Evolutionary conservation across 1,140 invertebrate species (phyloP).

Genomic region (Piezodorus guildinii): DNA sequence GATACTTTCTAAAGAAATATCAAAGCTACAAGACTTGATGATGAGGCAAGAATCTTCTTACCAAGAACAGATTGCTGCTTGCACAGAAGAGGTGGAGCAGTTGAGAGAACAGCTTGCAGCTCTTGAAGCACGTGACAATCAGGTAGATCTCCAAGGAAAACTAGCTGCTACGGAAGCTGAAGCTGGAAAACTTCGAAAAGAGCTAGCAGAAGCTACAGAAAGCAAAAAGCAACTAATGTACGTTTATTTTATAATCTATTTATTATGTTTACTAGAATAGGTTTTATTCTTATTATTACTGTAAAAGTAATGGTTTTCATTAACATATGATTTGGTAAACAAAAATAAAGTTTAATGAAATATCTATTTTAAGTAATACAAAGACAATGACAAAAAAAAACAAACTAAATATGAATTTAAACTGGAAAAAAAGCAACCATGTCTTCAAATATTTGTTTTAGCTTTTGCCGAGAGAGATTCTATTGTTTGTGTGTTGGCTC

Average conservation of each 20-base stretch:
- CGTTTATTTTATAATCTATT: slow-evolving; percentile 6
- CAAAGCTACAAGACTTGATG: slow-evolving; percentile 26
- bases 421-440: too few species aligned
- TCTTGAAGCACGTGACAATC: slow-evolving; percentile 14
- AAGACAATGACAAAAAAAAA: too few species aligned
- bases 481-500: too few species aligned
- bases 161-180: slow-evolving; percentile 19
- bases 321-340: too few species aligned
- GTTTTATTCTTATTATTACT: too few species aligned
- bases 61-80: slow-evolving; percentile 17
- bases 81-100: slow-evolving; percentile 17
- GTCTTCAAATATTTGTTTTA: too few species aligned
- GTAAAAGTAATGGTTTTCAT: too few species aligned
- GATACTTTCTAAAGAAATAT: slow-evolving; percentile 22
- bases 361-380: too few species aligned
- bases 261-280: not conserved
- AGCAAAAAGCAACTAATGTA: slow-evolving; percentile 26
- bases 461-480: too few species aligned
- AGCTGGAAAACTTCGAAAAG: slow-evolving; percentile 21
- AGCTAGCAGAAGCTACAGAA: slow-evolving; percentile 23
- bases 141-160: not conserved
- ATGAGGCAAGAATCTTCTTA: slow-evolving; percentile 24
- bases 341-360: too few species aligned
- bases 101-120: slow-evolving; percentile 18
- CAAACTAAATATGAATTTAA: too few species aligned